Evolutionary conservation across 2,797 vertebrate species (phyloP), one percentile per base, ranked within the genome.

Genomic region (Alectoris magna): DNA sequence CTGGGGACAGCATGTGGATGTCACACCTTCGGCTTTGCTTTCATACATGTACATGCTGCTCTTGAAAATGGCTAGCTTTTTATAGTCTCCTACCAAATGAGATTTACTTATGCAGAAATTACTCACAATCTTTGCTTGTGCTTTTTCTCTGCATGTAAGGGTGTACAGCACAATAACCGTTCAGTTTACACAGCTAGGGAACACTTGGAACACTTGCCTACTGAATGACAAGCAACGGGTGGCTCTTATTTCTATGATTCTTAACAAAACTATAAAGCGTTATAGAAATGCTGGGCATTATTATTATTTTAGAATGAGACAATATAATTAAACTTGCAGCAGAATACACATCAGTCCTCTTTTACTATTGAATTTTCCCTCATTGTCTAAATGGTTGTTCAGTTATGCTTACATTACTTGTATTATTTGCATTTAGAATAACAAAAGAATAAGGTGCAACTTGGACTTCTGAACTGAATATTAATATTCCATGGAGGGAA

Each of bases 391-490:
- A 86, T 63, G 74, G 93, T 92, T 19, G 8, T 71, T 95, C 53
- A 34, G 43, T 89, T 96, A 83, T 49, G 48, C 72, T 92, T 94
- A 49, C 21, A 41, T 81, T 80, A 81, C 84, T 94, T 89, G 78
- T 26, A 87, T 94, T 94, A 90, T 91, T 95, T 97, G 95, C 80
- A 96, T 94, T 96, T 92, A 95, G 64, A 88, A 95, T 83, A 8
- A 94, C 97, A 73, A 93, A 91, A 73, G 93, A 93, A 78, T 18
- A 91, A 93, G 78, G 81, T 41, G 31, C 49, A 94, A 94, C 38
- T 85, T 93, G 79, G 79, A 84, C 68, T 74, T 78, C 34, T 79
- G 67, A 95, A 86, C 26, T 76, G 48, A 94, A 66, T 84, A 82
- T 66, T 91, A 92, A 90, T 60, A 56, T 13, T 82, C 74, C 88